A percentile compares a stretch with the other conserved stretches of the same genome.
Evolutionary conservation across 2,888 invertebrate species (phyloP).

Genomic region (Serrognathus titanus): DNA sequence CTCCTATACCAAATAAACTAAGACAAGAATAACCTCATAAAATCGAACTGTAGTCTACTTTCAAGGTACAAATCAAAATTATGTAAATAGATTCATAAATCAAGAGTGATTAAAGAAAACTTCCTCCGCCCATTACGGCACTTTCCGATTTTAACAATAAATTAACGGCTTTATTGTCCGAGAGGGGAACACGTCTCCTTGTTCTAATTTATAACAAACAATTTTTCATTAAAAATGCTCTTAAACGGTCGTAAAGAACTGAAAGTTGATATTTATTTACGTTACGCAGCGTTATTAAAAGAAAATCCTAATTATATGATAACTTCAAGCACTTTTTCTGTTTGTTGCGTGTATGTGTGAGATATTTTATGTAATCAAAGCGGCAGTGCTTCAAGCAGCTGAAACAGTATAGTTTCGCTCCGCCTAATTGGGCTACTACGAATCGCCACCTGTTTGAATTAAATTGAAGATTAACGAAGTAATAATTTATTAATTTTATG

Average conservation of each 20-base stretch:
- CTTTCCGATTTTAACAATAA: too few species aligned
- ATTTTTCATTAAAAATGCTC: too few species aligned
- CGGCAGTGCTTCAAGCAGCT: background rate
- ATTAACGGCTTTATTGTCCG: too few species aligned
- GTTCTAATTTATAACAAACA: too few species aligned
- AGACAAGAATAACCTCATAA: slow-evolving; percentile 13
- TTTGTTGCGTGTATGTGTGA: too few species aligned
- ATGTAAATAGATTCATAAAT: slow-evolving; percentile 16
- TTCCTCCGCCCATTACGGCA: slow-evolving; percentile 3
- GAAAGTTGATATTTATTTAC: too few species aligned
- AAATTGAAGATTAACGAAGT: background rate
- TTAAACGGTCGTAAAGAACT: too few species aligned
- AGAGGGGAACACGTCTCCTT: too few species aligned
- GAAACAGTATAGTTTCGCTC: background rate
- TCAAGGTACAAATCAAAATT: slow-evolving; percentile 17
- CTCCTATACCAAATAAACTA: background rate
- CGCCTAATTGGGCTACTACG: slow-evolving; percentile 1
- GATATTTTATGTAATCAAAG: too few species aligned
- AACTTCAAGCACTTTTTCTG: too few species aligned
- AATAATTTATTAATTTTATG: background rate
- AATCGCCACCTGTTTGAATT: background rate
- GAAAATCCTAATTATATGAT: too few species aligned
- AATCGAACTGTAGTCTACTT: slow-evolving; percentile 15
- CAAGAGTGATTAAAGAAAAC: slow-evolving; percentile 16
- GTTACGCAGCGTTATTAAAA: too few species aligned